These are phyloP conservation scores for Zaprionus nigranus DNA, from an alignment of 1,140 invertebrate genomes.

Conservation along the genomic window DNA sequence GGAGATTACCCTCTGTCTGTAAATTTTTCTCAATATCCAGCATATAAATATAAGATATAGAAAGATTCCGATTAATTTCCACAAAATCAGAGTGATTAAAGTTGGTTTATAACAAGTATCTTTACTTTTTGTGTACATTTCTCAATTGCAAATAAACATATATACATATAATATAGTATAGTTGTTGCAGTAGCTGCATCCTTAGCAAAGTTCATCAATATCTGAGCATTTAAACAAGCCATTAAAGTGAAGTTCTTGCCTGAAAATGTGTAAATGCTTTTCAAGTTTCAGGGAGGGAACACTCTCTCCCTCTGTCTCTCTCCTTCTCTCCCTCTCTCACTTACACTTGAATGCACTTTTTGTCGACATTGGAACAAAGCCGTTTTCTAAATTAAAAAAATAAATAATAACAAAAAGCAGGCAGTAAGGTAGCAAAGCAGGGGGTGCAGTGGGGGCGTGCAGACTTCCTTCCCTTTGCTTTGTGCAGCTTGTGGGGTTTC, in stretches of 20 bases:
- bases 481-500: constrained; percentile 44
- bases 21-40: no score
- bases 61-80: no score
- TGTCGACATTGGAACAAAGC: constrained; percentile 57
- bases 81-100: no score
- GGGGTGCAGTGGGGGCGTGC: constrained; percentile 12
- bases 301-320: neutral
- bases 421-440: neutral
- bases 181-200: neutral
- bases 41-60: no score
- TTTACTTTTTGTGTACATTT: neutral
- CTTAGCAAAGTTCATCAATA: neutral
- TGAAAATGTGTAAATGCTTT: no score
- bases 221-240: neutral
- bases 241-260: neutral
- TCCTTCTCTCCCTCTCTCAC: constrained; percentile 8
- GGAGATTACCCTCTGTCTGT: no score
- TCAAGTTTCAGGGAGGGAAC: neutral
- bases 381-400: constrained; percentile 59
- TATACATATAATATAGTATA: no score
- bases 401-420: constrained; percentile 1
- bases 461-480: neutral
- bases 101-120: no score
- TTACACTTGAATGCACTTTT: constrained; percentile 74
- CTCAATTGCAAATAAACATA: neutral